Base-by-base conservation (phyloP, 1,140 invertebrate species). In the Myzus persicae region DNA sequence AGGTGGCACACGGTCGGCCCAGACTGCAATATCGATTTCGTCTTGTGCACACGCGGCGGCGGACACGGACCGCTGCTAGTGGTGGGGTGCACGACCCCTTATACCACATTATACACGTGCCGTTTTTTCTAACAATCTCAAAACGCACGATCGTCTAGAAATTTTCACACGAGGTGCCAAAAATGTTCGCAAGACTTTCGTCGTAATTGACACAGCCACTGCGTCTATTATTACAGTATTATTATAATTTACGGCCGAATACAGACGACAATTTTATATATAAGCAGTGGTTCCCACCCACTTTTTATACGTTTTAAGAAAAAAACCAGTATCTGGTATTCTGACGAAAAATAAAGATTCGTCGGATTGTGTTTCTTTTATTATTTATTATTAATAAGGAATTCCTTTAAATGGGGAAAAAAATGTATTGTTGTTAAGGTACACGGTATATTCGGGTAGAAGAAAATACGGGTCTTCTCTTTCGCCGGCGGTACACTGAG, bases 1-100 rank as follows among this genome's bases (percentile, higher is more conserved):
- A 76, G 89, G 93, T 24, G 92, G 93, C 92, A 85, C 84, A 89
- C 88, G 46, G 87, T 44, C 76, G 90, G 93, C 90, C 91, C 91
- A 93, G 91, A 93, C 91, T 93, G 91, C 91, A 93, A 93, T 93
- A 93, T 93, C 81, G 91, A 93, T 93, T 93, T 84, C 36, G 81
- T 93, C 81, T 85, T 93, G 91, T 48, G 84, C 81, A 85, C 91
- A 38, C 59, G 38, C 38, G 31, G 36, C 9, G 51, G 54, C 59
- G 42, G 26, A 44, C 31, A 91, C 59, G 51, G 48, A 51, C 14
- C 42, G 54, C 59, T 42, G 76, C 18, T 26, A 36, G 46, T 40
- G 44, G 42, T 48, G 91, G 91, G 91, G 91, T 84, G 46, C 46
- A 84, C 91, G 91, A 93, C 91, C 91, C 90, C 46, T 91, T 93